Base-by-base conservation (phyloP, 2,113 vertebrate species). In the Hymenochirus boettgeri region DNA sequence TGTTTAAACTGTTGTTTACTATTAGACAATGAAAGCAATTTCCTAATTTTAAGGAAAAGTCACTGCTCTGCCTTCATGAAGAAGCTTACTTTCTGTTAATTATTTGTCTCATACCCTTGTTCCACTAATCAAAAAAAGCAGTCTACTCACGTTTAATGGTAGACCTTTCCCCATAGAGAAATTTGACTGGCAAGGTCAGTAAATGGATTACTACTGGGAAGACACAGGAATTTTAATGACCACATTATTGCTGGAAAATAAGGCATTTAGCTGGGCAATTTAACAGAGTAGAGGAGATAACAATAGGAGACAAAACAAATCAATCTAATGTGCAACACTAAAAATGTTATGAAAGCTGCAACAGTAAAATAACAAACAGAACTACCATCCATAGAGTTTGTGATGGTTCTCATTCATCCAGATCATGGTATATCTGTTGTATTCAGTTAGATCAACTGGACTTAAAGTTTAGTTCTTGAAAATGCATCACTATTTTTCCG, bases 101-200 rank as follows among this genome's bases (percentile, higher is more conserved):
- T 42, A 42, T 42, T 7, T 42, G 13, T 13, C 39, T 42, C 39
- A n/a, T 17, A 42, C n/a, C 39, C 11, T n/a, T 6, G 7, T 18
- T 4, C 39, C 13, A 42, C 39, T n/a, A n/a, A 42, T 18, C 3
- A 42, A 3, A 42, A 42, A n/a, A 7, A 42, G 5, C 11, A 42
- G 39, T 42, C 39, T 42, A 15, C 39, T 42, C 17, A 42, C 17
- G 39, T 42, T n/a, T 42, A 2, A 42, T 42, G 15, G 17, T n/a
- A n/a, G 39, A 42, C 17, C 39, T 42, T 42, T 42, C 17, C n/a
- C 39, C 39, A 42, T 42, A 42, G 7, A 42, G 39, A 42, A 42
- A 42, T 42, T 42, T 42, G 39, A 42, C 17, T 42, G 39, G 39
- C 17, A 42, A 42, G 39, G 39, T 42, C 39, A 42, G 39, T n/a